Evolutionary conservation across 2,113 vertebrate genomes (phyloP).

Genomic region (Lathamus discolor): DNA sequence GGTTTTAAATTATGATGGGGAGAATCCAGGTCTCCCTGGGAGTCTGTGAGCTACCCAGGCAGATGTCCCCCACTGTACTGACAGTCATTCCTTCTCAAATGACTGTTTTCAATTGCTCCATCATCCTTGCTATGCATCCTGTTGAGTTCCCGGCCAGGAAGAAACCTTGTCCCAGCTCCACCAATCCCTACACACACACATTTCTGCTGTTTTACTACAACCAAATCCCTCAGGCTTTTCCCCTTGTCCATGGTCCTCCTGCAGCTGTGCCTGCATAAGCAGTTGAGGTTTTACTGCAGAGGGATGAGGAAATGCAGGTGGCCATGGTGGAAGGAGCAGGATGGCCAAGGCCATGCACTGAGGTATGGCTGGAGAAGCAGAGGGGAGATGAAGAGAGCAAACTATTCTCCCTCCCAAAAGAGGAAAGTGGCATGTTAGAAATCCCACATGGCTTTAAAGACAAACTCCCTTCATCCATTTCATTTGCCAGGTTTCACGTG

Average conservation of each 20-base stretch:
- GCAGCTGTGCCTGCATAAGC: not conserved
- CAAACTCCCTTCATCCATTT: not conserved
- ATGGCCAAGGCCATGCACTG: not conserved
- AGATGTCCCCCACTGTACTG: not conserved
- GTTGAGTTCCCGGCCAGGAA: not conserved
- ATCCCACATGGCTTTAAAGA: not conserved
- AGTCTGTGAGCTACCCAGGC: not conserved
- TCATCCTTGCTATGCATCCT: not conserved
- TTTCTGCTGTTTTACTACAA: not conserved
- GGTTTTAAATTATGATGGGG: not conserved
- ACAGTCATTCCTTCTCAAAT: not conserved
- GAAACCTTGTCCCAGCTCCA: not conserved
- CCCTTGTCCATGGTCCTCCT: fast-evolving
- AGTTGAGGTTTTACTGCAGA: not conserved
- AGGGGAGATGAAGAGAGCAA: not conserved
- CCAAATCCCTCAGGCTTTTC: not conserved
- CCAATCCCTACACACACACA: not conserved
- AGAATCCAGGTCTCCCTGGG: not conserved
- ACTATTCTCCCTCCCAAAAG: not conserved
- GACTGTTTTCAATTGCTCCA: not conserved
- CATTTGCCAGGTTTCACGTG: not conserved
- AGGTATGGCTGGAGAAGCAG: not conserved
- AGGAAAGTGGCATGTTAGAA: not conserved
- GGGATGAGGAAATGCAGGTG: not conserved
- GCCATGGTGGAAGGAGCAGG: fast-evolving